Evolutionary conservation across 2,888 invertebrate species (phyloP).

Genomic region (Leptopterna dolabrata): DNA sequence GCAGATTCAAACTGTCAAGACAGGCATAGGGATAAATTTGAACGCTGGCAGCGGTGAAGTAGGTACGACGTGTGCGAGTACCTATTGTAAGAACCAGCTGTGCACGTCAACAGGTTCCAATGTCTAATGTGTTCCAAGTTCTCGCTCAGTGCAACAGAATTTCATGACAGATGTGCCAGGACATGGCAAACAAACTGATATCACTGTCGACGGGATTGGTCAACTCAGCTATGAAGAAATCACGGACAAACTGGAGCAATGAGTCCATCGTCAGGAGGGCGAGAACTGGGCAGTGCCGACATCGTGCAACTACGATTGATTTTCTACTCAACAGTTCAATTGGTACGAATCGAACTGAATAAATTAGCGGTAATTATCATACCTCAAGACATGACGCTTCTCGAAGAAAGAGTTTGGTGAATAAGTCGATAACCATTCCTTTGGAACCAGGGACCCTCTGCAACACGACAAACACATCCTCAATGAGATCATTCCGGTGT

Average conservation of each 20-base stretch:
- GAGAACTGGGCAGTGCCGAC: background rate
- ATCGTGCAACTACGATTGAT: background rate
- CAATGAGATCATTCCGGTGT: background rate
- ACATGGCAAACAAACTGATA: background rate
- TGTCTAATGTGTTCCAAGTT: background rate
- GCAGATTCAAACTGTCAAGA: too few relatives aligned
- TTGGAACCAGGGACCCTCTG: slow-evolving; percentile 47
- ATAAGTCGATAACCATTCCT: slow-evolving; percentile 75
- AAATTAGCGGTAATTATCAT: slow-evolving; percentile 59
- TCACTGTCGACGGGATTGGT: background rate
- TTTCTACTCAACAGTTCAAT: background rate
- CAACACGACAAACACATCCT: slow-evolving; percentile 11
- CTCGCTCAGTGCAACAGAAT: background rate
- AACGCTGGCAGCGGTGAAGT: background rate
- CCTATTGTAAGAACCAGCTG: background rate
- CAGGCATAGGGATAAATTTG: too few relatives aligned
- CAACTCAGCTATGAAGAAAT: background rate
- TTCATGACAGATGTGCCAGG: background rate
- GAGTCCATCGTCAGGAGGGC: background rate
- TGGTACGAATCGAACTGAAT: background rate
- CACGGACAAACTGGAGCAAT: background rate
- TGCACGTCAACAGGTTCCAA: slow-evolving; percentile 10
- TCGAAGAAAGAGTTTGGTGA: slow-evolving; percentile 73
- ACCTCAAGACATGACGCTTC: slow-evolving; percentile 82
- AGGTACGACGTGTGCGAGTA: background rate